Evolutionary conservation across 1,140 invertebrate genomes (phyloP).

Genomic region (Zeugodacus cucurbitae): DNA sequence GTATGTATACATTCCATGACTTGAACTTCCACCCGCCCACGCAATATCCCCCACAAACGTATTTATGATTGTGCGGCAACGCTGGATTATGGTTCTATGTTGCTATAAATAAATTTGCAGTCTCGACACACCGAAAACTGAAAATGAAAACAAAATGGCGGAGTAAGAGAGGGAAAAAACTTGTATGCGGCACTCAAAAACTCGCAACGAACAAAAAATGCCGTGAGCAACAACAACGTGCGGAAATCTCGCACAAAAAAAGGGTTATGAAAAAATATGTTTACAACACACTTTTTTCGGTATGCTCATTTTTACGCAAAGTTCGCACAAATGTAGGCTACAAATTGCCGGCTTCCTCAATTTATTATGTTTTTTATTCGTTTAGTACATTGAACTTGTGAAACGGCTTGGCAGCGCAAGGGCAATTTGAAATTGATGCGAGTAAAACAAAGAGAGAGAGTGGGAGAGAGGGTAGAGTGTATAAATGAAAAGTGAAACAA

Average conservation of each 20-base stretch:
- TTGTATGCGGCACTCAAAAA: neutral
- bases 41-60: neutral
- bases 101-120: constrained; percentile 4
- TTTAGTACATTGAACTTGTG: constrained; percentile 21
- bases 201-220: neutral
- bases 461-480: neutral
- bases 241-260: neutral
- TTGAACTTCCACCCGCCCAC: neutral
- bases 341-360: neutral
- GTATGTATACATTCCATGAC: neutral
- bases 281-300: neutral
- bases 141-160: neutral
- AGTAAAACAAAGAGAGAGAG: neutral
- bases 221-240: neutral
- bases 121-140: neutral
- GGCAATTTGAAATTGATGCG: neutral
- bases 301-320: neutral
- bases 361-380: neutral
- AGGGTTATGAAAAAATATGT: neutral
- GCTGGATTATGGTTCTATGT: neutral
- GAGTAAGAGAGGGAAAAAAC: neutral
- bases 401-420: neutral
- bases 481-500: neutral
- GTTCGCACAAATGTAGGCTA: constrained; percentile 1
- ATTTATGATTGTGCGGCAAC: neutral